Conservation (phyloP, 2,797 vertebrate species). For the Lutjanus argentimaculatus region DNA sequence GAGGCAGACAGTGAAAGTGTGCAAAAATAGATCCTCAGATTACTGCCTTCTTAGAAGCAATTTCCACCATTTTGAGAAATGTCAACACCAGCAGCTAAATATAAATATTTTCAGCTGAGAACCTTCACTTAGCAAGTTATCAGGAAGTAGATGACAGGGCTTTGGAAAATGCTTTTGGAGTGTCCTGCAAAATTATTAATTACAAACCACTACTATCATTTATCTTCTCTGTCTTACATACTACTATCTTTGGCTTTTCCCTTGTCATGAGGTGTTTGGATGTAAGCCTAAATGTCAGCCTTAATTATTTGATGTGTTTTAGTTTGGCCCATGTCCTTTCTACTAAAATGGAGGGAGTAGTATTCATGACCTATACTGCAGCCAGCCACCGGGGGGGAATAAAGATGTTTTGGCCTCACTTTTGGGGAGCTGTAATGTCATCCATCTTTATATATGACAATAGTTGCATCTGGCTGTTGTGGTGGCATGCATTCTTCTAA, state of each 20-base stretch:
- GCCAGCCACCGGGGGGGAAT: no score
- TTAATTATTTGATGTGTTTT: no score
- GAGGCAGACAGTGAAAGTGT: constrained; percentile 21
- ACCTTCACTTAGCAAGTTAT: not conserved
- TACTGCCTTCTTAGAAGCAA: not conserved
- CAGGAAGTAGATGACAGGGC: not conserved
- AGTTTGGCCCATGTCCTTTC: no score
- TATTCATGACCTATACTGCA: no score
- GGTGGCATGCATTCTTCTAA: no score
- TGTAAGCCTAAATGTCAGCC: no score
- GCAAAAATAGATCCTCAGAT: constrained; percentile 38
- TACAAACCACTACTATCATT: not conserved
- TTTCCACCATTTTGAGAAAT: constrained; percentile 21
- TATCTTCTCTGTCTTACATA: not conserved
- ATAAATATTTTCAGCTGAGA: not conserved
- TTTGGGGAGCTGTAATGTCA: no score
- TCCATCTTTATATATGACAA: no score
- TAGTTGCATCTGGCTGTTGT: no score
- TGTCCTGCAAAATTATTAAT: not conserved
- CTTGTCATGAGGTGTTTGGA: not conserved
- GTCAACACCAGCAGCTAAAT: not conserved
- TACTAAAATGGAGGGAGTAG: no score
- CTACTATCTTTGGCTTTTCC: not conserved
- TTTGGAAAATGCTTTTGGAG: not conserved
- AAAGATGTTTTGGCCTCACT: no score